A percentile compares a stretch with the other conserved stretches of the same genome.
These are phyloP conservation scores for Pseudorhombus dupliciocellatus DNA, from an alignment of 2,113 vertebrate genomes.

Conservation along the genomic window DNA sequence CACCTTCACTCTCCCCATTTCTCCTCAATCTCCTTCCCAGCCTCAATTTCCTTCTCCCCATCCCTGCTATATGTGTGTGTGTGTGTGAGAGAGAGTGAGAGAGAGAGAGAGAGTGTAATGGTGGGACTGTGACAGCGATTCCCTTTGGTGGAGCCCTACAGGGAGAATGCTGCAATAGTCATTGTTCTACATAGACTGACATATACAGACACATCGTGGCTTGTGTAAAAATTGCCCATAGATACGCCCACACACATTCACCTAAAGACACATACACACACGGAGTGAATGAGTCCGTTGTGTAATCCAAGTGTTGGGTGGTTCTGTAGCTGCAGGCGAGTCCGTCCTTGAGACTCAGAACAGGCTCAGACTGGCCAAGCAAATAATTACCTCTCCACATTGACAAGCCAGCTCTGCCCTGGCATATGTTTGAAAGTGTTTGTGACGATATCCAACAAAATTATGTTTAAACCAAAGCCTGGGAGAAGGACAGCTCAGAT, in stretches of 20 bases:
- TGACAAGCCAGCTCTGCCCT: constrained; percentile 39
- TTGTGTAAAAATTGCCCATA: not conserved
- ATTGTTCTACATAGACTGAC: constrained; percentile 37
- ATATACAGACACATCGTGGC: constrained; percentile 28
- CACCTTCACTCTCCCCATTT: constrained; percentile 1
- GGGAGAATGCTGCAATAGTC: constrained; percentile 20
- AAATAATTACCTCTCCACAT: constrained; percentile 73
- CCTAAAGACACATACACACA: not conserved
- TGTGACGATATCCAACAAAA: constrained; percentile 30
- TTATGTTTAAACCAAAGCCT: constrained; percentile 16
- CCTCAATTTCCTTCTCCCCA: constrained; percentile 56
- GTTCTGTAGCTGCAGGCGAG: constrained; percentile 46
- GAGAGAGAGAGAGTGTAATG: too few relatives aligned
- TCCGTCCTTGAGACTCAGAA: constrained; percentile 70
- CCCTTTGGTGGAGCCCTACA: constrained; percentile 50
- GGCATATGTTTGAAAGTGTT: constrained; percentile 19
- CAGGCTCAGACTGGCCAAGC: constrained; percentile 69
- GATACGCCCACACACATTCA: constrained; percentile 19
- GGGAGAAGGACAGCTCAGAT: not conserved
- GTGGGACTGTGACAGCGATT: constrained; percentile 25
- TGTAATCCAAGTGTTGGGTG: constrained; percentile 42
- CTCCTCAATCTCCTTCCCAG: constrained; percentile 36
- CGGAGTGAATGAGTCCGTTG: constrained; percentile 6
- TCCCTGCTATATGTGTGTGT: constrained; percentile 40
- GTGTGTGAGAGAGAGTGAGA: too few relatives aligned